phyloP scores from a whole-genome alignment of 2,113 vertebrate species.

The Neolamprologus variostigma region DNA sequence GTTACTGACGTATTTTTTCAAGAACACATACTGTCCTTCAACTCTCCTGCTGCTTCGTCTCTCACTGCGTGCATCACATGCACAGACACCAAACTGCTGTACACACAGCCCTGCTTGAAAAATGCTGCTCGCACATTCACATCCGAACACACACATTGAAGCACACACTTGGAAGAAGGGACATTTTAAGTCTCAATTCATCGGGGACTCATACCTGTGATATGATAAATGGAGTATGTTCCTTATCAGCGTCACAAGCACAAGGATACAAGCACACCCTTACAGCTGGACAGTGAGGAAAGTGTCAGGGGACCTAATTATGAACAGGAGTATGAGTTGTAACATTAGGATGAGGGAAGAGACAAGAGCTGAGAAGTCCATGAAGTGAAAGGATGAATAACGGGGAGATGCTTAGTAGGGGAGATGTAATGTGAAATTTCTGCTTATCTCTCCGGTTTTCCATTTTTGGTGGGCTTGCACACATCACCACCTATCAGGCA shows the following conservation, averaged over 20 bases:
- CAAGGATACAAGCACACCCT: conserved; percentile 4
- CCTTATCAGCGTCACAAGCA: conserved; percentile 4
- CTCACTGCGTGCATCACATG: background rate
- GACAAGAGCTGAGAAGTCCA: background rate
- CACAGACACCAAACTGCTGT: background rate
- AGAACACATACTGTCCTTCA: conserved; percentile 42
- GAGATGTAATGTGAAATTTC: background rate
- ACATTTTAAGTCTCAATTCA: conserved; percentile 18
- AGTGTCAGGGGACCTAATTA: conserved; percentile 57
- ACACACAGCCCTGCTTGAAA: background rate
- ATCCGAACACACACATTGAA: background rate
- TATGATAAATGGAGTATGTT: conserved; percentile 30
- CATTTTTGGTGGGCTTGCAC: background rate
- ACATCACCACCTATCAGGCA: background rate
- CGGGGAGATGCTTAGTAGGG: background rate
- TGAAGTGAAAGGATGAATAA: background rate
- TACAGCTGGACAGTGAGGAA: conserved; percentile 36
- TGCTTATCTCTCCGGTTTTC: background rate
- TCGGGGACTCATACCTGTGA: conserved; percentile 7
- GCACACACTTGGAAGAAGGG: background rate
- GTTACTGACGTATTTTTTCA: background rate
- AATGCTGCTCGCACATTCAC: background rate
- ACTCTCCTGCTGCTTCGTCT: background rate
- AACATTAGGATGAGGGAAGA: conserved; percentile 11
- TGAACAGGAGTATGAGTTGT: background rate